Conservation (phyloP, 2,888 invertebrate genomes). For the Candidula unifasciata region DNA sequence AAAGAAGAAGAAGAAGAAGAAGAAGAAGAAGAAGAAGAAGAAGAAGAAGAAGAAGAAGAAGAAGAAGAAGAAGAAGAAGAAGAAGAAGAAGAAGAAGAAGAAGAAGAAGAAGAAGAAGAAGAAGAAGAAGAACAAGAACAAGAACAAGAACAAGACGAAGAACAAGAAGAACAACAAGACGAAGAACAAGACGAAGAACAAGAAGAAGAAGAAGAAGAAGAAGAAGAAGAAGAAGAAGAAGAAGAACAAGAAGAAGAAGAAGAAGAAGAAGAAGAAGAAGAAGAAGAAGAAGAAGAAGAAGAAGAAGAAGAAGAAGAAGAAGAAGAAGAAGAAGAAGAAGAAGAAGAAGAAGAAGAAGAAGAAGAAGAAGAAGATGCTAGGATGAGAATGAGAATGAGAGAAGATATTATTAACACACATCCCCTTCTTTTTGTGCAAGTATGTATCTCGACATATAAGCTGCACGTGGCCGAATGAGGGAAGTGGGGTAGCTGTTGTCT, state of each 20-base stretch:
- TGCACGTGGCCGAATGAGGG: too few relatives aligned
- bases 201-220: background rate
- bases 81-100: too few relatives aligned
- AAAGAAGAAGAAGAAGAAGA: background rate
- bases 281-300: background rate
- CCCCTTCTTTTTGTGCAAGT: too few relatives aligned
- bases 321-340: conserved; percentile 3
- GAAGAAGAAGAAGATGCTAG: background rate
- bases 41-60: background rate
- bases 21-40: background rate
- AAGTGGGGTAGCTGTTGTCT: too few relatives aligned
- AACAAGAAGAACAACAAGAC: conserved; percentile 32
- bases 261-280: conserved; percentile 7
- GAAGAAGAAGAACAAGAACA: background rate
- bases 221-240: conserved; percentile 24
- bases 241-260: conserved; percentile 31
- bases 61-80: too few relatives aligned
- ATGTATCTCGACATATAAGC: too few relatives aligned
- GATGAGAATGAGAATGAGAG: too few relatives aligned
- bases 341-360: background rate
- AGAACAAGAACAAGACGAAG: background rate
- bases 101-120: background rate
- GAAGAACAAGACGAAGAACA: background rate
- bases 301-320: background rate
- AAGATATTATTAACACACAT: too few relatives aligned